A percentile compares a stretch with the other conserved stretches of the same genome.
phyloP scores from a whole-genome alignment of 1,140 invertebrate genomes.

The Dendroctonus ponderosae region DNA sequence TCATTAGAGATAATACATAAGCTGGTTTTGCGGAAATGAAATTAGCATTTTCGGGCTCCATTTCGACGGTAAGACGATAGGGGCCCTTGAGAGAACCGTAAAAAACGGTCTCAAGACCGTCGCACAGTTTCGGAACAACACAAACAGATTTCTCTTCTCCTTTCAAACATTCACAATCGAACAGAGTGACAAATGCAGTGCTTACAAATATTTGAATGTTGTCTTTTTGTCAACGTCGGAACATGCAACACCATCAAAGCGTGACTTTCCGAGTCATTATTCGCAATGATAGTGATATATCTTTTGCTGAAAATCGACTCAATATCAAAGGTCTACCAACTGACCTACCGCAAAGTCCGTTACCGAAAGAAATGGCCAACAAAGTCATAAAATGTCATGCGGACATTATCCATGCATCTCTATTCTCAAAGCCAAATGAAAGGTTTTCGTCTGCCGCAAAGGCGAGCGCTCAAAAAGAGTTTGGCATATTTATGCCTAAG shows the following conservation, averaged over 20 bases:
- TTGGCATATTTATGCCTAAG: too few relatives aligned
- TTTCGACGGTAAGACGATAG: conserved; percentile 26
- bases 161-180: conserved; percentile 2
- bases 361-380: conserved; percentile 6
- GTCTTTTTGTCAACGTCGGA: conserved; percentile 7
- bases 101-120: conserved; percentile 20
- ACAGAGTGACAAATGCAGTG: conserved; percentile 20
- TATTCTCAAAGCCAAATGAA: too few relatives aligned
- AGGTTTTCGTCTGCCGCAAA: too few relatives aligned
- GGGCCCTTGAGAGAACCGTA: conserved; percentile 7
- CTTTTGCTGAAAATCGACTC: conserved; percentile 17
- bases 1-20: conserved; percentile 31
- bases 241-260: conserved; percentile 10
- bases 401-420: too few relatives aligned
- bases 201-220: conserved; percentile 25
- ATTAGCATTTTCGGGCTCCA: conserved; percentile 34
- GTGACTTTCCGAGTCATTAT: conserved; percentile 17
- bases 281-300: conserved; percentile 9
- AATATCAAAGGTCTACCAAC: conserved; percentile 14
- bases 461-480: too few relatives aligned
- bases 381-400: conserved; percentile 13
- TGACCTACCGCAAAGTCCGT: conserved; percentile 12
- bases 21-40: conserved; percentile 25
- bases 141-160: conserved; percentile 14
- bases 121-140: conserved; percentile 11